Evolutionary conservation across 2,797 vertebrate species (phyloP), one percentile per base, ranked within the genome.

Genomic region (Bradypodion pumilum): DNA sequence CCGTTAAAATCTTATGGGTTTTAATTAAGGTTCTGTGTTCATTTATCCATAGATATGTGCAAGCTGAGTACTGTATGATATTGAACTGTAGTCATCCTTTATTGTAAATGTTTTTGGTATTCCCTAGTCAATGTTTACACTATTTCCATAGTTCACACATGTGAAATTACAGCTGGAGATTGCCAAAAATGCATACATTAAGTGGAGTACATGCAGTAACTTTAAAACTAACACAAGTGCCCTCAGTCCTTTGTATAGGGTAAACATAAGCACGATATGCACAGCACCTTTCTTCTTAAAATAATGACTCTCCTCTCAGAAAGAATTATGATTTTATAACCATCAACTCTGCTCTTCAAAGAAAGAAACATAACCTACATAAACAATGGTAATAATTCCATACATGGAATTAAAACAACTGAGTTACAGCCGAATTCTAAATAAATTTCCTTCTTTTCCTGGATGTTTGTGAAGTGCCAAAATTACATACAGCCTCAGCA

Each of bases 191-290:
- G 78, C 82, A 88, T 87, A 87, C 74, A 69, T 91, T 90, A 79
- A 90, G 92, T 91, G 86, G 87, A 86, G 94, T 90, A 74, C 85
- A 85, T 87, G 90, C 87, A 90, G 91, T 91, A 92, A 93, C 90
- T 89, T 91, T 93, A 93, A 94, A 93, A 93, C 93, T 94, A 94
- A 94, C 95, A 94, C 93, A 94, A 94, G 95, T 95, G 94, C 92
- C 90, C 84, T 77, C 82, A 87, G 91, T 86, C 78, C 88, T 90
- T 91, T 88, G 83, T 19, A 0, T 87, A 93, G 93, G 85, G 86
- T 94, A 95, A 95, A 93, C 76, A 93, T 82, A 92, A 93, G 92
- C 90, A 84, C 87, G 83, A 91, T 79, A 91, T 77, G 83, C 78
- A 75, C 82, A 84, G 87, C 90, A 52, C 83, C 68, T 86, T 62